Evolutionary conservation across 2,797 vertebrate genomes (phyloP).

Genomic region (Apodemus agrarius): DNA sequence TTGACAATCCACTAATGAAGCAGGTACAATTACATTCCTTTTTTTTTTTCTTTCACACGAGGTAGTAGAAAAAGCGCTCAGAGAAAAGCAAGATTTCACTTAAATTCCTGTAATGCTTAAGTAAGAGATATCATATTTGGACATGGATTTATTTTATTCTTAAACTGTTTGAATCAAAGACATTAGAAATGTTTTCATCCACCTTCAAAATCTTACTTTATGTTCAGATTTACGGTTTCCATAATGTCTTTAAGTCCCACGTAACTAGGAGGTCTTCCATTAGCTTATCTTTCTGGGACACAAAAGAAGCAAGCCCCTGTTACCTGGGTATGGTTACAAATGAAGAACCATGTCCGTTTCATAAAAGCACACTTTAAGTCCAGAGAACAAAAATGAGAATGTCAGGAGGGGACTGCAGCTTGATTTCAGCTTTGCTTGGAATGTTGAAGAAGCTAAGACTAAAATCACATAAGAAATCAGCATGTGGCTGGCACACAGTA

Average conservation of each 20-base stretch:
- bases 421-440: not conserved
- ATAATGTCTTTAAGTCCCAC: not conserved
- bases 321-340: not conserved
- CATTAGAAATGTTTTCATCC: not conserved
- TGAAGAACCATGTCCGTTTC: not conserved
- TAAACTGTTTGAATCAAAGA: not conserved
- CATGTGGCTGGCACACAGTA: not conserved
- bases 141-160: not conserved
- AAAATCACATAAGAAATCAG: not conserved
- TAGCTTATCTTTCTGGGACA: not conserved
- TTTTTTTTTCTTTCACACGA: not conserved
- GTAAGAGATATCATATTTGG: not conserved
- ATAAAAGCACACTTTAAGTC: not conserved
- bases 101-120: not conserved
- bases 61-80: not conserved
- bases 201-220: not conserved
- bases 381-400: not conserved
- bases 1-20: not conserved
- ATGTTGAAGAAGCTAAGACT: not conserved
- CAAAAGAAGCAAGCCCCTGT: not conserved
- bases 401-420: not conserved
- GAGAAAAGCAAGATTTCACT: not conserved
- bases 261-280: not conserved
- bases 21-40: not conserved
- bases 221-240: not conserved